Percentiles rank a stretch among this genome's conserved stretches.
Conservation (phyloP, 1,140 invertebrate genomes). For the Sminthurinus signatus region DNA sequence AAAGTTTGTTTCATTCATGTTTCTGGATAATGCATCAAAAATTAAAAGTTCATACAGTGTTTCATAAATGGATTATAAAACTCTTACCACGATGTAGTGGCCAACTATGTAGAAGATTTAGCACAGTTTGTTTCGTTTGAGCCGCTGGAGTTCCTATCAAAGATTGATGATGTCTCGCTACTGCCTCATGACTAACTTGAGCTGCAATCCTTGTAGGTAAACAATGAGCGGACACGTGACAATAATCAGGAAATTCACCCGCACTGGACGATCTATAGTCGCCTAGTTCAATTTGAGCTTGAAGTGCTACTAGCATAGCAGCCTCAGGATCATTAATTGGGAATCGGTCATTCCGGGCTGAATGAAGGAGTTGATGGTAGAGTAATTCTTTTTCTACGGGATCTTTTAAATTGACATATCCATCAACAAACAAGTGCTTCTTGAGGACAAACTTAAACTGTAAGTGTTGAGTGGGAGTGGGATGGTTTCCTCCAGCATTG, state of each 20-base stretch:
- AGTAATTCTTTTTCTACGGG: constrained; percentile 90
- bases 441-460: constrained; percentile 68
- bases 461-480: constrained; percentile 50
- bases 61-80: no score
- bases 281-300: constrained; percentile 84
- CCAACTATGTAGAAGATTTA: constrained; percentile 92
- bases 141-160: constrained; percentile 73
- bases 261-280: constrained; percentile 55
- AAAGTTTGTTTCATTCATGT: no score
- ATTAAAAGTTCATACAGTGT: no score
- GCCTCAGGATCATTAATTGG: constrained; percentile 88
- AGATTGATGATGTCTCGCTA: constrained; percentile 78
- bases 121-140: constrained; percentile 83
- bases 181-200: constrained; percentile 65
- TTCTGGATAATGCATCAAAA: no score
- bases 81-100: constrained; percentile 81
- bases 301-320: constrained; percentile 86
- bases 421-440: constrained; percentile 87
- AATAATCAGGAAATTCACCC: constrained; percentile 61
- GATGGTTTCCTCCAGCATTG: constrained; percentile 29
- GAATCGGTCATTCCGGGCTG: constrained; percentile 79
- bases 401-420: constrained; percentile 74
- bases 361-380: constrained; percentile 91
- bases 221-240: constrained; percentile 48
- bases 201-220: constrained; percentile 71